phyloP scores from a whole-genome alignment of 2,113 vertebrate genomes.

The Galeopterus variegatus region DNA sequence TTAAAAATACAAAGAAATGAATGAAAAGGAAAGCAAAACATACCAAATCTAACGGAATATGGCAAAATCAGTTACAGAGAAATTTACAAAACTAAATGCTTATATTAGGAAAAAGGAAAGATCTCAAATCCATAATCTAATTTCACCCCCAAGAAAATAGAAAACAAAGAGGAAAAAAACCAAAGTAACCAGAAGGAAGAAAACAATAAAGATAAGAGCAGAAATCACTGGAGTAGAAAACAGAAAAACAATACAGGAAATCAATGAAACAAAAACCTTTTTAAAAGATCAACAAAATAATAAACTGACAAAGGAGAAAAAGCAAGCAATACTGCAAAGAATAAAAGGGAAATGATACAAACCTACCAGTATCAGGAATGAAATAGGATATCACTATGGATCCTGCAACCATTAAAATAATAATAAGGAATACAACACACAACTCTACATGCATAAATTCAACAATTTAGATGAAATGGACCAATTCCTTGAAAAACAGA shows the following conservation, averaged over 20 bases:
- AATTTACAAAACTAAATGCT: not conserved
- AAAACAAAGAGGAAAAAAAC: not conserved
- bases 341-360: not conserved
- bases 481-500: not conserved
- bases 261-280: not conserved
- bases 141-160: not conserved
- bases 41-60: not conserved
- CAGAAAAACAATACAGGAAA: not conserved
- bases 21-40: not conserved
- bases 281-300: not conserved
- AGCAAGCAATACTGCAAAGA: not conserved
- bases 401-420: not conserved
- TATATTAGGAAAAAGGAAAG: not conserved
- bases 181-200: not conserved
- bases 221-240: not conserved
- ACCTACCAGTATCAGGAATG: not conserved
- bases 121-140: not conserved
- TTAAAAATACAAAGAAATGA: not conserved
- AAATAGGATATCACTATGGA: not conserved
- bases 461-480: not conserved
- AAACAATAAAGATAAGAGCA: not conserved
- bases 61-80: not conserved
- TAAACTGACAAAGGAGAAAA: not conserved
- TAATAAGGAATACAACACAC: not conserved
- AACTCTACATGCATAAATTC: not conserved